Evolutionary conservation across 2,113 vertebrate genomes (phyloP).

Genomic region (Leptocoma aspasia): DNA sequence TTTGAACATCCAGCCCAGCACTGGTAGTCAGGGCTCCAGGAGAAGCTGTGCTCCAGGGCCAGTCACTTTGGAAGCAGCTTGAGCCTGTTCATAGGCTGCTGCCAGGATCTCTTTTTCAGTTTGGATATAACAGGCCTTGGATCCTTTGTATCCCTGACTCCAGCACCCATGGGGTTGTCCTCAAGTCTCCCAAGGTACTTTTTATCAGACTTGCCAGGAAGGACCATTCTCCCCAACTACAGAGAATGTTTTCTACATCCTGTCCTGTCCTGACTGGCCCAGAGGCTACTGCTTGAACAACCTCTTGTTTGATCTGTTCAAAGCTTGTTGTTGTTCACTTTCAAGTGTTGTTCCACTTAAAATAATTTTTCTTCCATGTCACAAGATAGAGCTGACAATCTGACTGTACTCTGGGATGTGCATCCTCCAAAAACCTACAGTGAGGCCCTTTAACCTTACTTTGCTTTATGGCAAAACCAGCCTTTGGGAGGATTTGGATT

Average conservation of each 20-base stretch:
- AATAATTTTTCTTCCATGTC: rapidly evolving
- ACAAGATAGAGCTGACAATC: neutral
- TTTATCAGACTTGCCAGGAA: neutral
- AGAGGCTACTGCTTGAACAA: neutral
- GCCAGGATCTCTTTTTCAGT: neutral
- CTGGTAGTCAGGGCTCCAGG: neutral
- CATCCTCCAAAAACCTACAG: neutral
- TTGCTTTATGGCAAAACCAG: neutral
- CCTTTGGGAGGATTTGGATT: neutral
- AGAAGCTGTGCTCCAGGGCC: neutral
- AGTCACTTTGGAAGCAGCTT: neutral
- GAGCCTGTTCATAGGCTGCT: neutral
- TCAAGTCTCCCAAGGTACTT: neutral
- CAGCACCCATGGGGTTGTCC: neutral
- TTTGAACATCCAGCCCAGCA: neutral
- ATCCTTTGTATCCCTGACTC: neutral
- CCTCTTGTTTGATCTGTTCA: neutral
- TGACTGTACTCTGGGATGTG: neutral
- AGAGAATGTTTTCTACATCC: neutral
- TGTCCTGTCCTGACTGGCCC: neutral
- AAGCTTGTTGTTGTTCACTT: neutral
- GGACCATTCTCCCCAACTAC: neutral
- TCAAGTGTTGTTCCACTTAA: neutral
- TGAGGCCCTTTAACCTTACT: neutral
- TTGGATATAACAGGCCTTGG: neutral